Conservation (phyloP, 1,140 invertebrate species). For the Antheraea pernyi region DNA sequence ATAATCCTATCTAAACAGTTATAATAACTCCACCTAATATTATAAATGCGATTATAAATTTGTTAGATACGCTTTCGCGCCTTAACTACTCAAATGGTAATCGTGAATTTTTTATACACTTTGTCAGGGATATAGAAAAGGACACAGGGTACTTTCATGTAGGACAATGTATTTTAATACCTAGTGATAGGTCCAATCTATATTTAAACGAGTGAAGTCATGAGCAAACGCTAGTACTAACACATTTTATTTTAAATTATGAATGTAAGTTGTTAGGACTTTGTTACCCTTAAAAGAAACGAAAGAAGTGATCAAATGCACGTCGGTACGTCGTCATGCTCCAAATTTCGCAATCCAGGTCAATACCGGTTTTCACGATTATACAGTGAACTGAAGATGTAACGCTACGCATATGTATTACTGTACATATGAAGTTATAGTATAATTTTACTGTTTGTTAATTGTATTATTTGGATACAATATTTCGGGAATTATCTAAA, state of each 20-base stretch:
- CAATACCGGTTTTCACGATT: constrained; percentile 51
- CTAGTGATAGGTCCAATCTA: too few species aligned
- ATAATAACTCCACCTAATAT: too few species aligned
- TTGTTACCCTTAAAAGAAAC: not conserved
- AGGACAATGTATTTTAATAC: too few species aligned
- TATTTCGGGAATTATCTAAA: too few species aligned
- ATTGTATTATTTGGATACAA: not conserved
- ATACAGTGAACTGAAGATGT: constrained; percentile 17
- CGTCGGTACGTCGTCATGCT: constrained; percentile 42
- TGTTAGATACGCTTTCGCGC: too few species aligned
- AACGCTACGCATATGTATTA: constrained; percentile 3
- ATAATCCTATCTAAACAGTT: too few species aligned
- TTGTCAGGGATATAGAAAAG: too few species aligned
- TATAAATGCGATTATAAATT: too few species aligned
- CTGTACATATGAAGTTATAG: not conserved
- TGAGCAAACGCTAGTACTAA: not conserved
- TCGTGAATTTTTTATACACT: too few species aligned
- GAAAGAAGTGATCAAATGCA: not conserved
- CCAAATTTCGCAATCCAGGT: constrained; percentile 60
- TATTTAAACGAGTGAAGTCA: too few species aligned
- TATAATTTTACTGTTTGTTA: not conserved
- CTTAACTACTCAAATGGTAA: too few species aligned
- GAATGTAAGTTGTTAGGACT: not conserved
- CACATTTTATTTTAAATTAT: not conserved
- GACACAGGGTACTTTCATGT: too few species aligned